Conservation (phyloP, 2,888 invertebrate genomes). For the Gortyna flavago region DNA sequence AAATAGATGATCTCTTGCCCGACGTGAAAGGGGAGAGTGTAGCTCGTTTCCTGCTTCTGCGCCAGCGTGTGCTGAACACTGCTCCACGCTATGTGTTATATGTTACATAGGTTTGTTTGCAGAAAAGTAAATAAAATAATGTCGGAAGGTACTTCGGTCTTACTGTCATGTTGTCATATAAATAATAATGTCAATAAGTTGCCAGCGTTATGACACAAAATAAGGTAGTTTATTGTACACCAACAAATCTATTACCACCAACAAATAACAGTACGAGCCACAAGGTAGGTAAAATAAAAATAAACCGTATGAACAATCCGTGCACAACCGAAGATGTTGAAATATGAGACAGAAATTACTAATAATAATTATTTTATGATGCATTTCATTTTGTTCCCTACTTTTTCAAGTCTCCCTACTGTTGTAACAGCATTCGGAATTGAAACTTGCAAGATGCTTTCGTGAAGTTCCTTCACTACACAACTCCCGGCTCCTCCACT, state of each 20-base stretch:
- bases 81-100: conserved; percentile 7
- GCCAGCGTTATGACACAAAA: conserved; percentile 14
- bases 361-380: conserved; percentile 80
- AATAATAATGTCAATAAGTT: conserved; percentile 6
- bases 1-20: conserved; percentile 66
- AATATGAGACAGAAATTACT: conserved; percentile 67
- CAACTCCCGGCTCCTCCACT: conserved; percentile 83
- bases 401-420: conserved; percentile 70
- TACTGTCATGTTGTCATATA: not conserved
- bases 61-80: conserved; percentile 49
- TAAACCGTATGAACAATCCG: conserved; percentile 45
- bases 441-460: conserved; percentile 84
- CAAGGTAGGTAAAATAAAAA: conserved; percentile 56
- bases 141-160: not conserved
- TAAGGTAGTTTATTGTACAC: conserved; percentile 30
- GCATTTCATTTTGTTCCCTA: conserved; percentile 78
- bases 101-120: not conserved
- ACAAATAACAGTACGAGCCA: conserved; percentile 57
- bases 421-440: conserved; percentile 81
- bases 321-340: conserved; percentile 59
- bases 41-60: conserved; percentile 68
- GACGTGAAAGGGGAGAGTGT: conserved; percentile 65
- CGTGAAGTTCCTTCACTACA: conserved; percentile 78
- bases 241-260: conserved; percentile 32
- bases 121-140: conserved; percentile 28